Conservation (phyloP, 1,140 invertebrate species). For the Calliopsis andreniformis region DNA sequence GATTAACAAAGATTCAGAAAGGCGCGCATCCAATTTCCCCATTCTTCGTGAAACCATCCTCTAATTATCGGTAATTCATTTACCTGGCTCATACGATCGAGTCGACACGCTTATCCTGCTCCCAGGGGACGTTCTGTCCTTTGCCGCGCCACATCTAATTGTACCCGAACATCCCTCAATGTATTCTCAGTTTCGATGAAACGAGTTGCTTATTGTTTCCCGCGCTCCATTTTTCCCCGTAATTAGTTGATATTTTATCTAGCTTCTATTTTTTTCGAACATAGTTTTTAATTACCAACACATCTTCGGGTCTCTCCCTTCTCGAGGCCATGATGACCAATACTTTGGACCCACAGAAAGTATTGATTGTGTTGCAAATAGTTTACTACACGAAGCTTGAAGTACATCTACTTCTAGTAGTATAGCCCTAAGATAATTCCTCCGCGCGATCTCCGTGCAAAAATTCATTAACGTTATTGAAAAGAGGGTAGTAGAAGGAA, state of each 20-base stretch:
- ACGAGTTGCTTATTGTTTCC: not conserved
- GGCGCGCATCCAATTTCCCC: constrained; percentile 50
- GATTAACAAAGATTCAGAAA: constrained; percentile 55
- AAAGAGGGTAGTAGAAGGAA: not conserved
- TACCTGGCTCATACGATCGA: constrained; percentile 39
- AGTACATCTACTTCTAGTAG: no score
- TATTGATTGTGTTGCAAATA: no score
- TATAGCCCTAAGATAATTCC: no score
- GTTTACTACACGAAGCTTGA: no score
- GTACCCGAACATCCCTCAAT: constrained; percentile 1
- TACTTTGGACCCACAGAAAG: no score
- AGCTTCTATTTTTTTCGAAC: not conserved
- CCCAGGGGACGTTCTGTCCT: constrained; percentile 28
- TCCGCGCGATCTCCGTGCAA: no score
- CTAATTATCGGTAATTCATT: constrained; percentile 51
- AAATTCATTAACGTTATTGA: no score
- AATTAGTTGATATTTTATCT: not conserved
- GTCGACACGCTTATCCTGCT: constrained; percentile 43
- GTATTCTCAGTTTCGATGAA: constrained; percentile 7
- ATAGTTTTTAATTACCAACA: not conserved
- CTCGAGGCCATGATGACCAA: no score
- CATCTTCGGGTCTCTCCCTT: not conserved
- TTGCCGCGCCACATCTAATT: constrained; percentile 16
- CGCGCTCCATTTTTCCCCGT: not conserved
- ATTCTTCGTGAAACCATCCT: constrained; percentile 51